Base-by-base conservation (phyloP, 2,888 invertebrate genomes). In the Lithophane leautieri region DNA sequence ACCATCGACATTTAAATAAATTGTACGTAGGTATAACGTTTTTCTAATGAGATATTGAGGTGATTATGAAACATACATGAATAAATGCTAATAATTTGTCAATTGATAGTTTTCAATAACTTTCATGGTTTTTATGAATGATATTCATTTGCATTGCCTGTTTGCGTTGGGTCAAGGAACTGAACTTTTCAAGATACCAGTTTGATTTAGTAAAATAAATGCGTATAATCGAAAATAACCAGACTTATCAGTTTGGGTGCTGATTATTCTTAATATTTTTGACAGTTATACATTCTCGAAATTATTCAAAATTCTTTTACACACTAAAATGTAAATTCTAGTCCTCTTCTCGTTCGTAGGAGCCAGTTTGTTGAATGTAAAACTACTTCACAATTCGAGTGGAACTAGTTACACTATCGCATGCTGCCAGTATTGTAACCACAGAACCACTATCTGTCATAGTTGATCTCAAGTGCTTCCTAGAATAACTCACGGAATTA, bases 1-100 rank as follows among this genome's bases (percentile, higher is more conserved):
- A 60, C 7, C 67, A 73, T 68, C 80, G 40, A 52, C 60, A 85
- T 82, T 81, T 81, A 81, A 85, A 85, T 82, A 82, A 62, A 73
- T 81, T 81, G 70, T 73, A 65, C 28, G 28, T 42, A 25, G 4
- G 4, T 66, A 58, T 25, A 25, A 0, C n/a, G 14, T n/a, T 70
- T 62, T 47, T 58, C n/a, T 54, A 52, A 62, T 34, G 34, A 34
- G 28, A 61, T 2, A 25, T 62, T 42, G 16, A 1, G 25, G n/a
- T 58, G 19, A 42, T 50, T n/a, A 40, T n/a, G n/a, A 40, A 1
- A 40, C 1, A 52, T 16, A 25, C 14, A n/a, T 14, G 28, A 19
- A 22, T 25, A 47, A 40, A 34, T 14, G 6, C 9, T 34, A 11
- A 52, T 28, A 12, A 69, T 69, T 78, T 34, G 25, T 50, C 28